Percentiles rank a stretch among this genome's conserved stretches.
Conservation (phyloP, 64 coral and sea anemone genomes). For the Exaiptasia diaphana region DNA sequence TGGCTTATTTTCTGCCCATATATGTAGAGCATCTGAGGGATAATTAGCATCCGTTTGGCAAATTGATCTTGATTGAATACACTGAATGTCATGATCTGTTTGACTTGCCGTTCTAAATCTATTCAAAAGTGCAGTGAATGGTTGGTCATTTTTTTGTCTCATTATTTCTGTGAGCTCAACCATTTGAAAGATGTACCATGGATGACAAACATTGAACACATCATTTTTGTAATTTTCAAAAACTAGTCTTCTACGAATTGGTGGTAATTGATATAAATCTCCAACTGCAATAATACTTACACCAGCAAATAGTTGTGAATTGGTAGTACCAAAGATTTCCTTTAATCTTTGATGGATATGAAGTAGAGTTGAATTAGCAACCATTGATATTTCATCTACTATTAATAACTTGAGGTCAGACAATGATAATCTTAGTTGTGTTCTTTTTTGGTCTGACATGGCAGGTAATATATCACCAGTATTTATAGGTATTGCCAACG, state of each 20-base stretch:
- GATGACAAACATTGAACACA: neutral
- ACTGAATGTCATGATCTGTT: neutral
- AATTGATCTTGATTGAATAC: neutral
- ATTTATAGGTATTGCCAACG: conserved; percentile 43
- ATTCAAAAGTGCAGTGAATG: conserved; percentile 51
- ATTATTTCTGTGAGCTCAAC: conserved; percentile 60
- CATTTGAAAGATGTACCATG: conserved; percentile 28
- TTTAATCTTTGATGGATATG: neutral
- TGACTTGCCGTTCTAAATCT: conserved; percentile 34
- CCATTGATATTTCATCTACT: conserved; percentile 39
- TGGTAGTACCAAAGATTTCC: neutral
- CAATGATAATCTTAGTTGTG: conserved; percentile 36
- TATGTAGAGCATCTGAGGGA: neutral
- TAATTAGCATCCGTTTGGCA: neutral
- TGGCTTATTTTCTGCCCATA: conserved; percentile 24
- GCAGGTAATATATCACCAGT: conserved; percentile 33
- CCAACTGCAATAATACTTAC: neutral
- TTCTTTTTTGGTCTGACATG: conserved; percentile 68
- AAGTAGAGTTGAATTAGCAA: neutral
- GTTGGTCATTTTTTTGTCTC: conserved; percentile 50
- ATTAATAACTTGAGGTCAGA: conserved; percentile 47
- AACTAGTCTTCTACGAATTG: neutral
- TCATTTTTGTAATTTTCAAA: conserved; percentile 7
- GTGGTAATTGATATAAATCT: conserved; percentile 9
- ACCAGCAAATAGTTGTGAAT: neutral